Percentiles rank a stretch among this genome's conserved stretches.
phyloP scores from a whole-genome alignment of 2,888 invertebrate genomes.

The Drosophila sordidula region DNA sequence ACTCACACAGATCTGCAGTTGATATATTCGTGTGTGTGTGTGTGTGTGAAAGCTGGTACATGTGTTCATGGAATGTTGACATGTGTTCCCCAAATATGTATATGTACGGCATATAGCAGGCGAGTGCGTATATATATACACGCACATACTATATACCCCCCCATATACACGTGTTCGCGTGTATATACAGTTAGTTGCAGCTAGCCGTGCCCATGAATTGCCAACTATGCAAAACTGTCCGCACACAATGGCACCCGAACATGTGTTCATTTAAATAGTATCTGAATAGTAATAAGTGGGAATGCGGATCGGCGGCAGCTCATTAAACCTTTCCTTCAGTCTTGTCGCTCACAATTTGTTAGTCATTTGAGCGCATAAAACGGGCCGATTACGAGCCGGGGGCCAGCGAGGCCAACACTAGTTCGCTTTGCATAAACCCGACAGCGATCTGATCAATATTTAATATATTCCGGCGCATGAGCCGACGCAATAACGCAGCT shows the following conservation, averaged over 20 bases:
- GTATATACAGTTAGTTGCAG: conserved; percentile 50
- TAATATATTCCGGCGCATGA: conserved; percentile 30
- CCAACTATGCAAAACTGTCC: conserved; percentile 67
- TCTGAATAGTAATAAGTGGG: conserved; percentile 39
- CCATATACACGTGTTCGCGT: no score
- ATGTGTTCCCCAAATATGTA: conserved; percentile 79
- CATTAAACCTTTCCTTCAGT: conserved; percentile 32
- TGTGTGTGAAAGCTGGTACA: conserved; percentile 57
- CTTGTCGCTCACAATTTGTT: conserved; percentile 46
- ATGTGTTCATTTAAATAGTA: conserved; percentile 65
- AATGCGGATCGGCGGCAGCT: conserved; percentile 27
- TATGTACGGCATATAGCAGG: conserved; percentile 40
- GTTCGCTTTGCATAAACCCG: conserved; percentile 26
- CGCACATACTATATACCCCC: conserved; percentile 8
- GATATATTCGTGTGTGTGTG: conserved; percentile 31
- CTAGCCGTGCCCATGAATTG: conserved; percentile 61
- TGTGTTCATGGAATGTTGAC: conserved; percentile 80
- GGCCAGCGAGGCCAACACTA: conserved; percentile 1
- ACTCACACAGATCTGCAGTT: conserved; percentile 44
- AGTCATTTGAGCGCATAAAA: conserved; percentile 44
- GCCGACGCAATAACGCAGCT: conserved; percentile 5
- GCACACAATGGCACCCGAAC: conserved; percentile 26
- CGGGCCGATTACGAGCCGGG: conserved; percentile 15
- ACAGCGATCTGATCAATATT: conserved; percentile 21
- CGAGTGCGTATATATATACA: conserved; percentile 11